These are phyloP conservation scores for Drosophila neutralis DNA, from an alignment of 2,888 invertebrate genomes.

Conservation along the genomic window DNA sequence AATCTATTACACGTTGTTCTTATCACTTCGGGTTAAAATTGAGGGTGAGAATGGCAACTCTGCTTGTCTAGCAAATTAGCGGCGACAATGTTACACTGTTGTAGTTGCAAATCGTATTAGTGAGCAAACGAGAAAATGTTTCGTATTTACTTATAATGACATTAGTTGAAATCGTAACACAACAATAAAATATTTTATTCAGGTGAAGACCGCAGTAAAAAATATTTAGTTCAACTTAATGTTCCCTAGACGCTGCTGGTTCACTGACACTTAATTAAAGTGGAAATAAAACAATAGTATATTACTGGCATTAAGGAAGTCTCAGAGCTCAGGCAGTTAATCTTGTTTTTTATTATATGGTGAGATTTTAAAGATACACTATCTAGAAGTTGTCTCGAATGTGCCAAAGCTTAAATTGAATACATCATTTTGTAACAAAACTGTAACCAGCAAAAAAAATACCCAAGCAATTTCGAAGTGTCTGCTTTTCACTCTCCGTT, in stretches of 20 bases:
- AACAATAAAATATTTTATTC: not conserved
- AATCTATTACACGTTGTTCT: slow-evolving; percentile 33
- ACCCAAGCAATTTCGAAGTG: slow-evolving; percentile 19
- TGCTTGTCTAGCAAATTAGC: not conserved
- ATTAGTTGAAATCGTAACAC: not conserved
- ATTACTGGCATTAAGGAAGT: not conserved
- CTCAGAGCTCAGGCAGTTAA: not conserved
- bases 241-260: not conserved
- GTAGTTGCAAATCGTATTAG: not conserved
- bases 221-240: not conserved
- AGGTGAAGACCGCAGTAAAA: not conserved
- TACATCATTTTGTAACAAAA: slow-evolving; percentile 14
- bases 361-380: not conserved
- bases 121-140: slow-evolving; percentile 6
- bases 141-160: not conserved
- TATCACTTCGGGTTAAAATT: slow-evolving; percentile 32
- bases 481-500: not conserved
- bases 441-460: slow-evolving; percentile 3
- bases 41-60: not conserved
- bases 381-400: not conserved
- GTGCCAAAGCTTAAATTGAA: not conserved
- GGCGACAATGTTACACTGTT: slow-evolving; percentile 17
- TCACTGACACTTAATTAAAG: not conserved
- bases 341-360: not conserved
- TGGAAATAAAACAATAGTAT: not conserved